Percentiles rank a stretch among this genome's conserved stretches.
phyloP scores from a whole-genome alignment of 2,888 invertebrate genomes.

The Amiota communis region DNA sequence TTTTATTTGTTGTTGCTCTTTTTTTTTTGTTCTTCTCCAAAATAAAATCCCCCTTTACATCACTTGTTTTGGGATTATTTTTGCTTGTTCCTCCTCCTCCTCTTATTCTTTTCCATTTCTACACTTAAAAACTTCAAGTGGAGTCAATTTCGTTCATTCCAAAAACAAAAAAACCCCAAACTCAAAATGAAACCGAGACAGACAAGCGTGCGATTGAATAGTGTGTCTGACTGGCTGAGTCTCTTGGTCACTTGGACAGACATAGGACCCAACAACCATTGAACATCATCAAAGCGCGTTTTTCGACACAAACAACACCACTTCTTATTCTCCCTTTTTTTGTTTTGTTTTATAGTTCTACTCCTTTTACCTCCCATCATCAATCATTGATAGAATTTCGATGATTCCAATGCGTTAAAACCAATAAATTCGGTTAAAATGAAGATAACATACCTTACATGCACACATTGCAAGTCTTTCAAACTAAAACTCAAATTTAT shows the following conservation, averaged over 20 bases:
- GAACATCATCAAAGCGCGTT: too few relatives aligned
- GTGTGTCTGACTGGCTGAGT: background rate
- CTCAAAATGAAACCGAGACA: background rate
- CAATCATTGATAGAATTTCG: slow-evolving; percentile 6
- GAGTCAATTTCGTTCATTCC: slow-evolving; percentile 66
- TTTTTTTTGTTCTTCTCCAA: background rate
- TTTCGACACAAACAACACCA: too few relatives aligned
- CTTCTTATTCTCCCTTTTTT: too few relatives aligned
- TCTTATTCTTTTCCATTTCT: background rate
- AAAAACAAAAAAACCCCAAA: background rate
- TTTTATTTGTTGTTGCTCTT: slow-evolving; percentile 45
- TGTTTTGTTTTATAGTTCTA: too few relatives aligned
- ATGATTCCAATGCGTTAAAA: slow-evolving; percentile 43
- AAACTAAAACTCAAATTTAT: too few relatives aligned
- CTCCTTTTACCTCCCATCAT: too few relatives aligned
- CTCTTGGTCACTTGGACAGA: too few relatives aligned
- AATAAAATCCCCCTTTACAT: too few relatives aligned
- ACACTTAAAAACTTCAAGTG: slow-evolving; percentile 58
- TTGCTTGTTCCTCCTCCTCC: background rate
- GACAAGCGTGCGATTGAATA: slow-evolving; percentile 22
- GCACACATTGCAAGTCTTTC: too few relatives aligned
- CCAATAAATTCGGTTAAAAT: too few relatives aligned
- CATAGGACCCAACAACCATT: too few relatives aligned
- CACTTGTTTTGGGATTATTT: background rate
- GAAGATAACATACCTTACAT: too few relatives aligned